A percentile compares a stretch with the other conserved stretches of the same genome.
Conservation (phyloP, 2,113 vertebrate species). For the Hepsetus odoe region DNA sequence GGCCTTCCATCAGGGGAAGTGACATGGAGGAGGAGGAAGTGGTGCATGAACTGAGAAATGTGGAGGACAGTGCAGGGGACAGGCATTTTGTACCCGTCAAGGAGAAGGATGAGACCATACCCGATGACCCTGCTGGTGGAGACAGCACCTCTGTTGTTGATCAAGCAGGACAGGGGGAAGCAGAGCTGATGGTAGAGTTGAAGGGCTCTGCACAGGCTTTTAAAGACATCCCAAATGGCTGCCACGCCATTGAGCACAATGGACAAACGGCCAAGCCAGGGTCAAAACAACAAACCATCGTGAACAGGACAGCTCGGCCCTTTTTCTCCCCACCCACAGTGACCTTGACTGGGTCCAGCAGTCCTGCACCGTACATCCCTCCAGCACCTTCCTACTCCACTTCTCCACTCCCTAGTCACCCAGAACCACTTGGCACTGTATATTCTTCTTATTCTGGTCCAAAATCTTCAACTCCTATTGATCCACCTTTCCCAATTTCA, state of each 20-base stretch:
- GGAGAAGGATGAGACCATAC: conserved; percentile 67
- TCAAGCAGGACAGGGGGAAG: conserved; percentile 46
- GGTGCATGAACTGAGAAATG: conserved; percentile 51
- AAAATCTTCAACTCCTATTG: conserved; percentile 62
- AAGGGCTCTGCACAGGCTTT: conserved; percentile 26
- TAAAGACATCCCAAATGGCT: conserved; percentile 64
- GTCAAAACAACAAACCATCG: conserved; percentile 75
- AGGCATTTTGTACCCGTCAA: conserved; percentile 78
- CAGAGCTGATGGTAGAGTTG: conserved; percentile 52
- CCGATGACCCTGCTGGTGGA: conserved; percentile 54
- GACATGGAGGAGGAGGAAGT: conserved; percentile 77
- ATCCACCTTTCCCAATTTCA: conserved; percentile 55
- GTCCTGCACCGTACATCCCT: conserved; percentile 68
- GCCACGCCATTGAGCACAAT: conserved; percentile 55
- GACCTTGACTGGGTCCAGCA: conserved; percentile 53
- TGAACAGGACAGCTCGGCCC: conserved; percentile 90
- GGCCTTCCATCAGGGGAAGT: conserved; percentile 43
- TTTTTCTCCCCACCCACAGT: conserved; percentile 80
- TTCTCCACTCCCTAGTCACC: conserved; percentile 69
- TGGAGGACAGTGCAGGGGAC: conserved; percentile 60
- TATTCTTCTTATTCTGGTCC: conserved; percentile 64
- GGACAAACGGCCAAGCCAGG: conserved; percentile 53
- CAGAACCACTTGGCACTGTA: conserved; percentile 68
- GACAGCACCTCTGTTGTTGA: conserved; percentile 51
- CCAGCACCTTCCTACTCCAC: conserved; percentile 80